phyloP scores from a whole-genome alignment of 1,140 invertebrate species.

The Eubasilissa regina region DNA sequence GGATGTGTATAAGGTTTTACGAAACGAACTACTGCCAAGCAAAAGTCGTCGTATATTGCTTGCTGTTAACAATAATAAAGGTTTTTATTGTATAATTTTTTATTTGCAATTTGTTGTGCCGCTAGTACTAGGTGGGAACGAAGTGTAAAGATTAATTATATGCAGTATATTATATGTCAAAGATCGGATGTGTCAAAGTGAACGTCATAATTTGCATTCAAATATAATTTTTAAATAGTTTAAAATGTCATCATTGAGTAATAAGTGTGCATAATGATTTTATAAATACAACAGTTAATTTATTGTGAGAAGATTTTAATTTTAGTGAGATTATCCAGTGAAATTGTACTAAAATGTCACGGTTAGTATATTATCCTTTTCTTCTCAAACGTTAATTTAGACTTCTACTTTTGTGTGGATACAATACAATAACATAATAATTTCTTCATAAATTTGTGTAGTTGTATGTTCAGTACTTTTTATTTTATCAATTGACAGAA shows the following conservation, averaged over 20 bases:
- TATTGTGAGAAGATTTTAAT: conserved; percentile 11
- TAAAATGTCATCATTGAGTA: conserved; percentile 3
- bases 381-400: no score
- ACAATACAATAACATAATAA: background rate
- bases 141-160: conserved; percentile 22
- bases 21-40: no score
- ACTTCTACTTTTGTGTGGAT: no score
- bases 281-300: background rate
- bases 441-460: background rate
- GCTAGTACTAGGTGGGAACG: background rate
- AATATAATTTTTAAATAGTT: conserved; percentile 22
- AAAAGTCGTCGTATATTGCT: no score
- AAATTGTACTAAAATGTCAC: conserved; percentile 18
- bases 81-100: no score
- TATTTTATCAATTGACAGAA: no score
- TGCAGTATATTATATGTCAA: conserved; percentile 8
- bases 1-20: no score
- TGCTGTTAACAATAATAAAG: no score
- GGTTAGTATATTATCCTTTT: conserved; percentile 23
- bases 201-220: conserved; percentile 19
- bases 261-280: background rate
- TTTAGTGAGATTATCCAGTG: background rate
- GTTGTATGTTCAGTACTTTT: background rate
- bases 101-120: background rate
- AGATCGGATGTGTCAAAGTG: conserved; percentile 22